Evolutionary conservation across 1,140 invertebrate species (phyloP), one percentile per base, ranked within the genome.

Genomic region (Globodera ellingtonae): DNA sequence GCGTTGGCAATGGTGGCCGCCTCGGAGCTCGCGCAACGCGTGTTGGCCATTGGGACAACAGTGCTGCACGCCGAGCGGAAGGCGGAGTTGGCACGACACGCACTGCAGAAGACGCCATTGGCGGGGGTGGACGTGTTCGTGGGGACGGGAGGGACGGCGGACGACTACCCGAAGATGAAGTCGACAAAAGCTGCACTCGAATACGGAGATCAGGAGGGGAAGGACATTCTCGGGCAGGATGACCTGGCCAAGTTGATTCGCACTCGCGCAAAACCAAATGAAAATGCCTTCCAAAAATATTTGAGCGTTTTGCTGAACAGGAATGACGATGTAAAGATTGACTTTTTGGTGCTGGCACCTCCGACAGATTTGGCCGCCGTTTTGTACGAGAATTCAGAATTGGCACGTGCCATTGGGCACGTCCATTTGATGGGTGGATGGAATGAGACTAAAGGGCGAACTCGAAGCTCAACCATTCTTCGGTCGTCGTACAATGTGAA

Each of bases 391-490:
- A 62, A 62, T n/a, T 6, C 2, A 4, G 4, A 62, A 15, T 62
- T 62, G 65, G 73, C 8, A 75, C 0, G 70, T 69, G 52, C 73
- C 9, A 75, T 75, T 15, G 50, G 35, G 6, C 56, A 52, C 15
- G 67, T 75, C 35, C 50, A 75, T 52, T 7, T 75, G 65, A 75
- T 75, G 73, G 73, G 73, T 6, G 73, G 73, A 46, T 75, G 73
- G 73, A 24, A 46, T 15, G 6, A 10, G 44, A 18, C 13, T n/a
- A 52, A 62, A 62, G 56, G 56, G 56, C 10, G 52, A 52, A 6
- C 15, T 52, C 52, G 15, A 52, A 15, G 47, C 15, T 52, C 72
- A 18, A 13, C 1, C n/a, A 46, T 46, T 15, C 13, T 10, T 15
- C 44, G 73, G 4, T 47, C 73, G 35, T 59, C 73, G 8, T 75